Evolutionary conservation across 2,113 vertebrate genomes (phyloP), one percentile per base, ranked within the genome.

Genomic region (Otis tarda): DNA sequence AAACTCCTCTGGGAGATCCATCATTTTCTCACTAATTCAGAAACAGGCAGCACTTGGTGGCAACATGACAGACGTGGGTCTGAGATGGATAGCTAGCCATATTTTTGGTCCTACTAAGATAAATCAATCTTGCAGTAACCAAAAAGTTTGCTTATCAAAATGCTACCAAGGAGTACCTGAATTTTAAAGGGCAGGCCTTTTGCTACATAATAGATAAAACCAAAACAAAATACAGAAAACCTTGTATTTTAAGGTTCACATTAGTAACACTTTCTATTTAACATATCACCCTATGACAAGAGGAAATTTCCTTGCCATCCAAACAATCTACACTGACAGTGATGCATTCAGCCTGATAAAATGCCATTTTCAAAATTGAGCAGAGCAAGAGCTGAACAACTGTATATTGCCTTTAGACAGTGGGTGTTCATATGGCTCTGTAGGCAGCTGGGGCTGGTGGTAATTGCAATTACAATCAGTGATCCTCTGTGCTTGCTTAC

Each of bases 401-500:
- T 4, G 39, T 52, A 28, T 23, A 31, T 67, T 87, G 68, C 41
- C 83, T 56, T 52, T 21, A 56, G 68, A 39, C 30, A 65, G 9
- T 3, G n/a, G 14, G 14, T 28, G 27, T 41, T 85, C 52, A 17
- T 4, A 11, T 0, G 5, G 52, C 87, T 79, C 57, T 0, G 0
- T 1, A 57, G 20, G 57, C 23, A n/a, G 47, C 12, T 2, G 1
- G 45, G 55, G 10, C 25, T 65, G 37, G 17, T 24, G 30, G 35
- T 15, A 88, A 87, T 6, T 91, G 60, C 35, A 65, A 41, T 25
- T 27, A 69, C 22, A 50, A 23, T 31, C 49, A 24, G 23, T 27
- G 37, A 35, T 43, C 14, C 31, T 94, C 57, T 33, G 20, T 7
- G 27, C 27, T 56, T 61, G 4, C 35, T 63, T 70, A 28, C 73